Evolutionary conservation across 1,140 invertebrate genomes (phyloP).

Genomic region (Drosophila hydei): DNA sequence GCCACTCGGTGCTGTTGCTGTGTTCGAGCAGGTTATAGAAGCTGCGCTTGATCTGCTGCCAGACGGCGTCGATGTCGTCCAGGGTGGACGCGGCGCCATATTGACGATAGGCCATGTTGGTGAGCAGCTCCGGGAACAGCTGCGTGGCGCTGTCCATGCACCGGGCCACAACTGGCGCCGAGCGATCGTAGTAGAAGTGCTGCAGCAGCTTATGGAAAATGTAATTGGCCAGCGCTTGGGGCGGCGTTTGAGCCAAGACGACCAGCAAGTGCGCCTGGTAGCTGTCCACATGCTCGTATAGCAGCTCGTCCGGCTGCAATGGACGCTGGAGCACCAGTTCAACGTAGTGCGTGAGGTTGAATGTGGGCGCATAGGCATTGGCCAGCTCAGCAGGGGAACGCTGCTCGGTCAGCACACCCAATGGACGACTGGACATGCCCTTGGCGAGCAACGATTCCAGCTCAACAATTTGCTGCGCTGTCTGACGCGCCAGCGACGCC

Average conservation of each 20-base stretch:
- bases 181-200: slow-evolving; percentile 52
- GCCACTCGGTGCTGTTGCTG: slow-evolving; percentile 48
- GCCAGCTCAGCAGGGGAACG: slow-evolving; percentile 41
- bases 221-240: slow-evolving; percentile 60
- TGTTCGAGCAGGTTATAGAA: slow-evolving; percentile 45
- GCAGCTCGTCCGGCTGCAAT: slow-evolving; percentile 31
- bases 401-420: slow-evolving; percentile 40
- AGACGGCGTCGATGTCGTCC: slow-evolving; percentile 54
- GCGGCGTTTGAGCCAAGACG: slow-evolving; percentile 27
- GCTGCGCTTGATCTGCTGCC: slow-evolving; percentile 60
- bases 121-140: slow-evolving; percentile 60
- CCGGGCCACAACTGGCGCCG: slow-evolving; percentile 28
- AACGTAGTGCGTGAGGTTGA: slow-evolving; percentile 60
- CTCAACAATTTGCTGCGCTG: slow-evolving; percentile 49
- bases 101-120: slow-evolving; percentile 56
- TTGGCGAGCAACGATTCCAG: slow-evolving; percentile 48
- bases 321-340: slow-evolving; percentile 51
- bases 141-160: slow-evolving; percentile 51
- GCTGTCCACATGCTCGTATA: slow-evolving; percentile 63
- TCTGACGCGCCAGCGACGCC: slow-evolving; percentile 22
- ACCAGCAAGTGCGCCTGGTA: slow-evolving; percentile 51
- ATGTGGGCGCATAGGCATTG: slow-evolving; percentile 14
- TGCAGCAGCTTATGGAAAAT: slow-evolving; percentile 61
- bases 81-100: slow-evolving; percentile 46
- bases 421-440: slow-evolving; percentile 38